These are phyloP conservation scores for Drosophila pandora DNA, from an alignment of 1,140 invertebrate genomes.

Conservation along the genomic window DNA sequence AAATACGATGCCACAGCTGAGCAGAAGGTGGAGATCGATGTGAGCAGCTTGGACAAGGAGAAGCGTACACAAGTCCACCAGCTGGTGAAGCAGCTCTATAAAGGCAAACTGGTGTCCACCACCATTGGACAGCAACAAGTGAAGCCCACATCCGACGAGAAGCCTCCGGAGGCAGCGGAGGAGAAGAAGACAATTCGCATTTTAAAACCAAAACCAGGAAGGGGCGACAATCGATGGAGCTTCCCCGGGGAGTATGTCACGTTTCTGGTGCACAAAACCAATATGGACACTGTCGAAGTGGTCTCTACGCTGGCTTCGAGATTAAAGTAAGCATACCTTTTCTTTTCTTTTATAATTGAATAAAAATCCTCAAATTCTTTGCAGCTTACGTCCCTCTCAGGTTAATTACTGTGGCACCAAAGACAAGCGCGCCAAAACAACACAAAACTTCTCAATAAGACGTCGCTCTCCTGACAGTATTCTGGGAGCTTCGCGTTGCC, in stretches of 20 bases:
- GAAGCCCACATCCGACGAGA: constrained; percentile 5
- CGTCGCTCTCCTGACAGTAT: constrained; percentile 88
- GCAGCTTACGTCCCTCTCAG: constrained; percentile 84
- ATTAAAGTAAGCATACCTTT: constrained; percentile 64
- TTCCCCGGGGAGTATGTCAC: constrained; percentile 91
- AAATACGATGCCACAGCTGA: constrained; percentile 47
- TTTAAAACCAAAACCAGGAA: constrained; percentile 57
- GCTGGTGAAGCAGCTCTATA: constrained; percentile 88
- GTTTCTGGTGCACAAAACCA: constrained; percentile 97
- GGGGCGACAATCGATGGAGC: constrained; percentile 86
- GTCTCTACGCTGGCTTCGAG: constrained; percentile 88
- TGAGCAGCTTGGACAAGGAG: constrained; percentile 89
- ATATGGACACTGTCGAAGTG: constrained; percentile 95
- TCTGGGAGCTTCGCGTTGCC: constrained; percentile 84
- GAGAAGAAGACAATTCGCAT: constrained; percentile 63
- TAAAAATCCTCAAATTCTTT: neutral
- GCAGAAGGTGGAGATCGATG: constrained; percentile 86
- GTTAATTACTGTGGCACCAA: constrained; percentile 97
- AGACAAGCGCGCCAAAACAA: constrained; percentile 96
- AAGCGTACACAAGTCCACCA: constrained; percentile 91
- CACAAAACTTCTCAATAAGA: constrained; percentile 93
- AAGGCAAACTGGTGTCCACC: constrained; percentile 87
- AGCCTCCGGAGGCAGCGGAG: constrained; percentile 37
- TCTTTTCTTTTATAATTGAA: neutral
- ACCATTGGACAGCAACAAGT: constrained; percentile 84